These are phyloP conservation scores for Cygnus buccinator DNA, from an alignment of 2,113 vertebrate genomes.

Conservation along the genomic window DNA sequence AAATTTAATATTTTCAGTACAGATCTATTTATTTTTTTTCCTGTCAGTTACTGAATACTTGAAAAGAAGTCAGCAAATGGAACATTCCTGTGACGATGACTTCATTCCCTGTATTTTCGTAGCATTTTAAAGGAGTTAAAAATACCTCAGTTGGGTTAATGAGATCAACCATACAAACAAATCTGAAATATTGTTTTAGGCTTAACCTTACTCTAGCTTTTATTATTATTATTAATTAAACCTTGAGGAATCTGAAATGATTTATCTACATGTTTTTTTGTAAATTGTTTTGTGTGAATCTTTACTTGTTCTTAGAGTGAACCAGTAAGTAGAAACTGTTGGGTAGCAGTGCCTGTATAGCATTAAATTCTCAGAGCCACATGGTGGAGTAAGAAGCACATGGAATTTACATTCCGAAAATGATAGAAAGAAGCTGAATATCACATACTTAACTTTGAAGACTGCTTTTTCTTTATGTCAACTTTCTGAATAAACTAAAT, in stretches of 20 bases:
- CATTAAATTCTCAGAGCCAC: conserved; percentile 69
- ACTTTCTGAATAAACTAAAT: not conserved
- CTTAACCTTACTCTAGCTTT: not conserved
- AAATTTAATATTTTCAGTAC: not conserved
- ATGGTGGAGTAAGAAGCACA: conserved; percentile 77
- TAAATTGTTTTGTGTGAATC: not conserved
- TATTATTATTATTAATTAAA: not conserved
- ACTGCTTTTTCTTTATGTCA: not conserved
- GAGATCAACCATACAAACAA: not conserved
- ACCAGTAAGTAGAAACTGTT: not conserved
- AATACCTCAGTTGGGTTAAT: not conserved
- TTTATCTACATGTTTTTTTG: not conserved
- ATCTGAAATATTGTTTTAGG: not conserved
- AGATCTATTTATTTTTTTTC: not conserved
- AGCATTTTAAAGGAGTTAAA: not conserved
- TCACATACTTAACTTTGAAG: not conserved
- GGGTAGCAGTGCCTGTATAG: not conserved
- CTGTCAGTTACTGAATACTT: not conserved
- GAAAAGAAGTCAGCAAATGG: not conserved
- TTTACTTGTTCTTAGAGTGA: not conserved
- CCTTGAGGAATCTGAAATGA: not conserved
- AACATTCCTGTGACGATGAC: not conserved
- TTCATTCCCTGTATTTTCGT: not conserved
- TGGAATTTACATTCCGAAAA: conserved; percentile 28
- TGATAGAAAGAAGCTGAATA: not conserved